phyloP scores from a whole-genome alignment of 2,113 vertebrate genomes.

The Anoplopoma fimbria region DNA sequence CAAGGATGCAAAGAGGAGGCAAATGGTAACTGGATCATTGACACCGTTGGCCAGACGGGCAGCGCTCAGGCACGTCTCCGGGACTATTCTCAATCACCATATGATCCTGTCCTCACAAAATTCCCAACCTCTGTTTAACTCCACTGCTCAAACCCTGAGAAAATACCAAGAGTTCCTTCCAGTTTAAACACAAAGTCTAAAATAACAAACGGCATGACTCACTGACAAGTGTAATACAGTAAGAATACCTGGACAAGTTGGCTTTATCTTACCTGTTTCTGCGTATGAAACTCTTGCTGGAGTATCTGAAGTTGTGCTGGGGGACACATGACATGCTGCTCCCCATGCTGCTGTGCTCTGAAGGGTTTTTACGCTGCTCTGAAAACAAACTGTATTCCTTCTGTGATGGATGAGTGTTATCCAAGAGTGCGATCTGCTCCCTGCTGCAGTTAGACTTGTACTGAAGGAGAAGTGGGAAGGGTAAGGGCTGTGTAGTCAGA shows the following conservation, averaged over 20 bases:
- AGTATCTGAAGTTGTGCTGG: constrained; percentile 84
- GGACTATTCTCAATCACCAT: constrained; percentile 54
- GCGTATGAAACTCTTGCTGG: constrained; percentile 86
- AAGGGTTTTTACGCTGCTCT: constrained; percentile 13
- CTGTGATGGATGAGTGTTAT: constrained; percentile 70
- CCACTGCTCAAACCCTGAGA: constrained; percentile 52
- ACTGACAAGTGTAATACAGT: constrained; percentile 13
- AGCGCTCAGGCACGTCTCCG: constrained; percentile 28
- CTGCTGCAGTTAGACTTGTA: constrained; percentile 68
- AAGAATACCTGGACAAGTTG: not conserved
- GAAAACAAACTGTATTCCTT: constrained; percentile 37
- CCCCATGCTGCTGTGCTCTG: constrained; percentile 80
- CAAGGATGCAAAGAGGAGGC: constrained; percentile 60
- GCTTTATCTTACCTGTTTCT: constrained; percentile 83
- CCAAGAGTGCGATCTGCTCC: constrained; percentile 63
- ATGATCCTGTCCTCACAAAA: constrained; percentile 61
- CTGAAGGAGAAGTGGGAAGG: constrained; percentile 69
- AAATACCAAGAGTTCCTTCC: constrained; percentile 70
- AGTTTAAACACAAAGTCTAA: constrained; percentile 45
- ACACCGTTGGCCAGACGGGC: constrained; percentile 63
- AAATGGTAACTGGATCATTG: constrained; percentile 73
- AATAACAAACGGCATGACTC: constrained; percentile 56
- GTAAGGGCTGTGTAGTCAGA: constrained; percentile 57
- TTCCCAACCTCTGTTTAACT: constrained; percentile 66
- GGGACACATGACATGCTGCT: constrained; percentile 86